Percentiles rank a stretch among this genome's conserved stretches.
phyloP scores from a whole-genome alignment of 2,797 vertebrate species.

The Enteromius radiatus region DNA sequence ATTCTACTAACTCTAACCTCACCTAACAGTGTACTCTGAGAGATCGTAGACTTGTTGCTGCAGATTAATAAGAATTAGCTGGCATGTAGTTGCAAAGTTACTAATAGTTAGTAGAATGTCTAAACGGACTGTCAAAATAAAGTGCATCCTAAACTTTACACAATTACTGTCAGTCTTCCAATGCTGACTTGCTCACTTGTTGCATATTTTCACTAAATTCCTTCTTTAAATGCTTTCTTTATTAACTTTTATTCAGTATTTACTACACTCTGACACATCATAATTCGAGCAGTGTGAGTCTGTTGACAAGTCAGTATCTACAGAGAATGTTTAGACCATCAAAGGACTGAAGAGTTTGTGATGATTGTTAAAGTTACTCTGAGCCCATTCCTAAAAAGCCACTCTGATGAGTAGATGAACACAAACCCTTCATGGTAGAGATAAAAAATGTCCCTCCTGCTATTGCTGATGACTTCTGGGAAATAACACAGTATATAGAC shows the following conservation, averaged over 20 bases:
- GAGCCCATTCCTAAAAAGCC: neutral
- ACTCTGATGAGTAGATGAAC: conserved; percentile 31
- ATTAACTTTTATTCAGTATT: neutral
- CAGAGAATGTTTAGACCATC: neutral
- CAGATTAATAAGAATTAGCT: too few relatives aligned
- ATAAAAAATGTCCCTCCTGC: conserved; percentile 12
- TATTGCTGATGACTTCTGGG: conserved; percentile 32
- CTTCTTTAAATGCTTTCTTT: neutral
- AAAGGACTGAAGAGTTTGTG: neutral
- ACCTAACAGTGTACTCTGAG: too few relatives aligned
- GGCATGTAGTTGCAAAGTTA: too few relatives aligned
- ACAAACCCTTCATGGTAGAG: conserved; percentile 10
- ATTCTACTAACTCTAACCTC: too few relatives aligned
- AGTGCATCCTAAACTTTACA: neutral
- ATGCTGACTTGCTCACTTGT: neutral
- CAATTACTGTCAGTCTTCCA: neutral
- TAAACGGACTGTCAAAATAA: too few relatives aligned
- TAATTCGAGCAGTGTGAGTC: neutral
- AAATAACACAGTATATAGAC: conserved; percentile 45
- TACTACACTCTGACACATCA: neutral
- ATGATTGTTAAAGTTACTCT: neutral
- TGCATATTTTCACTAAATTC: neutral
- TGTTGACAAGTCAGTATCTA: neutral
- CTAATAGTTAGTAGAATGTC: too few relatives aligned
- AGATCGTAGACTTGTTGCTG: too few relatives aligned